A percentile compares a stretch with the other conserved stretches of the same genome.
phyloP scores from a whole-genome alignment of 2,113 vertebrate genomes.

The Nipponia nippon region DNA sequence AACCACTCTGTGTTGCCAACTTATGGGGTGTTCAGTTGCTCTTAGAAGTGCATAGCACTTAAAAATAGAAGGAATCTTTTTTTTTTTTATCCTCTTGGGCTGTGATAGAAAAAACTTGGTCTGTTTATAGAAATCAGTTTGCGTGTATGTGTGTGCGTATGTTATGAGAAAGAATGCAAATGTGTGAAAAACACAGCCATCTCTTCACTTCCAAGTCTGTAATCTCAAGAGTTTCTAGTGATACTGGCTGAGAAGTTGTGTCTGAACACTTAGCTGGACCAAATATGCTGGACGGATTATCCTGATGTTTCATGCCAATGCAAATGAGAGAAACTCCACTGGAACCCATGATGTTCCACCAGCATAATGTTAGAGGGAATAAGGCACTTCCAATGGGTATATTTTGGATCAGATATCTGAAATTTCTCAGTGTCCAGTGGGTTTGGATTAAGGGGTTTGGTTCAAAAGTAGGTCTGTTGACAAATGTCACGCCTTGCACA shows the following conservation, averaged over 20 bases:
- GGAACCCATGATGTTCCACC: not conserved
- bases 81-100: not conserved
- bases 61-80: not conserved
- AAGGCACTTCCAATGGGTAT: not conserved
- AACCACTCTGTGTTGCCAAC: not conserved
- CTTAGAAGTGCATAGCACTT: not conserved
- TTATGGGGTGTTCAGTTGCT: not conserved
- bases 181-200: not conserved
- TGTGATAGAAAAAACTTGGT: not conserved
- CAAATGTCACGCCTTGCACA: not conserved
- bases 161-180: not conserved
- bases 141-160: not conserved
- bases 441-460: not conserved
- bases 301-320: not conserved
- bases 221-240: not conserved
- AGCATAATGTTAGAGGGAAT: not conserved
- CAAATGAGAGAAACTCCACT: not conserved
- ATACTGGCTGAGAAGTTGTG: not conserved
- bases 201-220: not conserved
- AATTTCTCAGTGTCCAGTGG: not conserved
- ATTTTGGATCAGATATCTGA: not conserved
- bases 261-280: not conserved
- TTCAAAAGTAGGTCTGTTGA: not conserved
- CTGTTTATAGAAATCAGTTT: not conserved
- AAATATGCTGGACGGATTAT: not conserved